These are phyloP conservation scores for Ursus arctos DNA, from an alignment of 2,113 vertebrate genomes.

Conservation along the genomic window DNA sequence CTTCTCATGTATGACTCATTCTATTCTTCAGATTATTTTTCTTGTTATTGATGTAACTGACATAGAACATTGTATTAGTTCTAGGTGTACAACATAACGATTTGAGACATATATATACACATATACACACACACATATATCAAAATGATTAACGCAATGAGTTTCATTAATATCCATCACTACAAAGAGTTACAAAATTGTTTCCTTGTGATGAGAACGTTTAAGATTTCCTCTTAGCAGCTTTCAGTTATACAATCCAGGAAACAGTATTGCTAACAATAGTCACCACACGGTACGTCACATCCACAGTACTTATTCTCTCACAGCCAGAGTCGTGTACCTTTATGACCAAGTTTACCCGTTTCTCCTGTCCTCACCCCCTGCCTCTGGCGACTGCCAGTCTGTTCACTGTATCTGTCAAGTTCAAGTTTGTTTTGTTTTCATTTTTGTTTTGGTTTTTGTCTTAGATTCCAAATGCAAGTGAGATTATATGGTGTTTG, in stretches of 20 bases:
- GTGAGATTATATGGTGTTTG: neutral
- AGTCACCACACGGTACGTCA: neutral
- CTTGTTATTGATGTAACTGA: neutral
- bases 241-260: neutral
- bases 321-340: neutral
- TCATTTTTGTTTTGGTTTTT: neutral
- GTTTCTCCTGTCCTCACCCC: neutral
- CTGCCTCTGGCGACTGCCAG: neutral
- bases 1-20: neutral
- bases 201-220: neutral
- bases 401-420: neutral
- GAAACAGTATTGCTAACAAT: neutral
- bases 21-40: neutral
- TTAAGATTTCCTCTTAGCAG: neutral
- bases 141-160: neutral
- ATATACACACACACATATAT: neutral
- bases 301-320: neutral
- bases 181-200: neutral
- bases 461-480: neutral
- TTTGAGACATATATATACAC: neutral
- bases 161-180: neutral
- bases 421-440: neutral
- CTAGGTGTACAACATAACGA: neutral
- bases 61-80: neutral
- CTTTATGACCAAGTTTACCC: neutral